These are phyloP conservation scores for Myotis daubentonii DNA, from an alignment of 2,797 vertebrate species.

Conservation along the genomic window DNA sequence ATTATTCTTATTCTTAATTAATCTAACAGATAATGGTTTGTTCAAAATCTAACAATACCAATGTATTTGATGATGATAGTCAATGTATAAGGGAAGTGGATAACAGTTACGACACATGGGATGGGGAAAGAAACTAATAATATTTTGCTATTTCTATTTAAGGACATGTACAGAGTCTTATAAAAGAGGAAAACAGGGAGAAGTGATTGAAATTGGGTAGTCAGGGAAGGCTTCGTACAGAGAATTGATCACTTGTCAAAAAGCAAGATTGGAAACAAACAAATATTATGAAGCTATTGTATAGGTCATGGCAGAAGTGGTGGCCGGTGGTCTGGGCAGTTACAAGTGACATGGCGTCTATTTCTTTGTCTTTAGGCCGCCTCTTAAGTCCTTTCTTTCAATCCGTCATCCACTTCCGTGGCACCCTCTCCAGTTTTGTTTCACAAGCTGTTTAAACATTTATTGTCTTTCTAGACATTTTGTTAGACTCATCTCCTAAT, in stretches of 20 bases:
- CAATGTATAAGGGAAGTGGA: neutral
- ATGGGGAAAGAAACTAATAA: neutral
- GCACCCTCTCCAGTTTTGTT: neutral
- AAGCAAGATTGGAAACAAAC: neutral
- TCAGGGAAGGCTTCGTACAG: neutral
- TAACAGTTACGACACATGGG: neutral
- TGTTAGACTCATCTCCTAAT: neutral
- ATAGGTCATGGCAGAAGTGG: too few relatives aligned
- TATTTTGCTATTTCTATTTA: neutral
- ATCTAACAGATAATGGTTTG: neutral
- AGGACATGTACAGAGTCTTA: neutral
- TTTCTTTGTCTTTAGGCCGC: neutral
- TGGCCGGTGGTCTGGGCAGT: neutral
- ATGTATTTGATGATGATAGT: neutral
- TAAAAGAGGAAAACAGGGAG: neutral
- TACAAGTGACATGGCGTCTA: neutral
- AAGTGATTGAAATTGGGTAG: neutral
- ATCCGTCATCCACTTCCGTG: neutral
- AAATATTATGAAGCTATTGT: neutral
- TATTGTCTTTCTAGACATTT: neutral
- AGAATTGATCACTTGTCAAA: neutral
- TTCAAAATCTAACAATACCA: neutral
- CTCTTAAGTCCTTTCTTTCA: neutral
- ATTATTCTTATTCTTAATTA: neutral
- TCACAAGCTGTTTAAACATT: neutral